Evolutionary conservation across 2,113 vertebrate species (phyloP), one percentile per base, ranked within the genome.

Genomic region (Greenwoodochromis staneri): DNA sequence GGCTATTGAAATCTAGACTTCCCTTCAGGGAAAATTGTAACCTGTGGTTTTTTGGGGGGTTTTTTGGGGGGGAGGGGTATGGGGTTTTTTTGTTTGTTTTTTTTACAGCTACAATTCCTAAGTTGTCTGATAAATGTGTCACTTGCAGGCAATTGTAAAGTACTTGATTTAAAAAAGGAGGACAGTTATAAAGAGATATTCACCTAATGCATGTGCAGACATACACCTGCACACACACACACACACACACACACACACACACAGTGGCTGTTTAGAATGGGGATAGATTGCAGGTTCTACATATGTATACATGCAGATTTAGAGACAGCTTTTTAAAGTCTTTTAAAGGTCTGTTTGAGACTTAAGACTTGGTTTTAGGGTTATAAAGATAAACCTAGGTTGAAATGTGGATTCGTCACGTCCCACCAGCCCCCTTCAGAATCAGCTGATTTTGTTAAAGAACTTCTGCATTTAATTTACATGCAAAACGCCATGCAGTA

Each of bases 41-140:
- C 40, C 71, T 31, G 8, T 6, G 27, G 2, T 27, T 27, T 24
- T 63, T 69, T 21, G 1, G 2, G 11, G 12, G 24, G 0, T 0
- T 9, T 19, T 47, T 49, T 5, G 1, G 11, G 11, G 0, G 7
- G 7, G 55, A 2, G 55, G 13, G 54, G 13, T 3, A 24, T 24
- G 21, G 9, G 5, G 0, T 2, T 4, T 78, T 36, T 45, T 19
- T 13, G 6, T 1, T 2, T 9, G 0, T 0, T 24, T 14, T 19
- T 13, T 24, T 71, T 42, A 14, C 24, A 1, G 71, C 40, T 76
- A 47, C 24, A 76, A 19, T 76, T 45, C 38, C 47, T 0, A 76
- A 17, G 45, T 29, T 29, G 40, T 47, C 40, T 47, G 6, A 45
- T 17, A 47, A 76, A 76, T 29, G 42, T 6, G 0, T 47, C 24